phyloP scores from a whole-genome alignment of 2,888 invertebrate genomes.

The Sceliomorpha sp. region DNA sequence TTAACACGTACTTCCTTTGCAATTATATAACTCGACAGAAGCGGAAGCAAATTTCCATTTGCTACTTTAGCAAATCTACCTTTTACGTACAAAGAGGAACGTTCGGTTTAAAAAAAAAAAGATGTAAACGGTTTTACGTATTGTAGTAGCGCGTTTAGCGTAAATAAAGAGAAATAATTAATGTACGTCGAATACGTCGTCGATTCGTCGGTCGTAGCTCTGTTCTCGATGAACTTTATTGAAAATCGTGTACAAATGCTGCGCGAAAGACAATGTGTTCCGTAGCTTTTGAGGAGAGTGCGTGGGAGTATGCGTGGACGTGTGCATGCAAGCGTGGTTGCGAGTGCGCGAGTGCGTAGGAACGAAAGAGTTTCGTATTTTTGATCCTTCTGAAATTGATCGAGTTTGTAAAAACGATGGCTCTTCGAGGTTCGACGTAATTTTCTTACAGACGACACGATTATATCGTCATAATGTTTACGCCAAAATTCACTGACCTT shows the following conservation, averaged over 20 bases:
- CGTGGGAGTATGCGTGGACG: not conserved
- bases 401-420: too few relatives aligned
- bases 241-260: constrained; percentile 19
- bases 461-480: too few relatives aligned
- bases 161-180: constrained; percentile 3
- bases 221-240: constrained; percentile 5
- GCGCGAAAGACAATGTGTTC: constrained; percentile 63
- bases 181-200: constrained; percentile 14
- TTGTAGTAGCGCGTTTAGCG: constrained; percentile 6
- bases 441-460: too few relatives aligned
- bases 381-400: too few relatives aligned
- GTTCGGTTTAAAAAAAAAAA: not conserved
- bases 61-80: constrained; percentile 13
- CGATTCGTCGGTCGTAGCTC: constrained; percentile 5
- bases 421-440: too few relatives aligned
- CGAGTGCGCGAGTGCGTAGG: too few relatives aligned
- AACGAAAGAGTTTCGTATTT: too few relatives aligned
- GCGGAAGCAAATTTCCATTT: constrained; percentile 1
- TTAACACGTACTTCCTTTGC: too few relatives aligned
- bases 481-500: too few relatives aligned
- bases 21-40: too few relatives aligned
- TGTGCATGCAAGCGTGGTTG: too few relatives aligned
- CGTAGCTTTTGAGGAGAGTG: constrained; percentile 27
- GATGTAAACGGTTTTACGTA: constrained; percentile 8
- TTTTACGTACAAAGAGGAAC: constrained; percentile 11